Conservation (phyloP, 1,140 invertebrate species). For the Trachelipus rathkii region DNA sequence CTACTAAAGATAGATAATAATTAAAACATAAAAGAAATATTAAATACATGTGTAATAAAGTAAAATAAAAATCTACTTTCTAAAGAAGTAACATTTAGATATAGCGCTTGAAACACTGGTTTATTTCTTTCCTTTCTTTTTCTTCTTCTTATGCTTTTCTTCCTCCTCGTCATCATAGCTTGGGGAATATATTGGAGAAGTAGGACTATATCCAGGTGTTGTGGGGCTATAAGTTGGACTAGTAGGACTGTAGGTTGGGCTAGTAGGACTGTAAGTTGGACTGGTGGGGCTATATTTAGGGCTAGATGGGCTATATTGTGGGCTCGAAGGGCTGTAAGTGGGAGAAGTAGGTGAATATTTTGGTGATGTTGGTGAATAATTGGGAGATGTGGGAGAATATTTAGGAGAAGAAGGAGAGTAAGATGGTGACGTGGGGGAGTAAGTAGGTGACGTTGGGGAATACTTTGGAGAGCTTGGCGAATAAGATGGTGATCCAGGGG, state of each 20-base stretch:
- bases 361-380: constrained; percentile 60
- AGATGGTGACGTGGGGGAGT: constrained; percentile 60
- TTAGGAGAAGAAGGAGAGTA: constrained; percentile 69
- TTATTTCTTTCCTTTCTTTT: constrained; percentile 28
- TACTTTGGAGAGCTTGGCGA: constrained; percentile 69
- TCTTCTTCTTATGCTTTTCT: constrained; percentile 39
- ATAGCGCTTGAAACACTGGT: neutral
- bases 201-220: constrained; percentile 54
- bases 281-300: constrained; percentile 52
- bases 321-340: constrained; percentile 59
- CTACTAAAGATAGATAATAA: too few species aligned
- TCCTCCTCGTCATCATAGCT: constrained; percentile 46
- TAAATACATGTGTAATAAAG: too few species aligned
- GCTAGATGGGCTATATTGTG: constrained; percentile 59
- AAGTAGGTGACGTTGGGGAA: constrained; percentile 54
- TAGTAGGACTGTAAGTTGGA: constrained; percentile 50
- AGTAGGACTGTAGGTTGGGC: constrained; percentile 54
- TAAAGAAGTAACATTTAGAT: too few species aligned
- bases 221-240: constrained; percentile 55
- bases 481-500: constrained; percentile 50
- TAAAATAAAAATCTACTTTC: too few species aligned
- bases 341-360: constrained; percentile 51
- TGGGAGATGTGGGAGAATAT: constrained; percentile 70
- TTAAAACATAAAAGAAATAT: too few species aligned
- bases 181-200: constrained; percentile 56